A percentile compares a stretch with the other conserved stretches of the same genome.
phyloP scores from a whole-genome alignment of 2,888 invertebrate genomes.

The Pseudolycoriella hygida region DNA sequence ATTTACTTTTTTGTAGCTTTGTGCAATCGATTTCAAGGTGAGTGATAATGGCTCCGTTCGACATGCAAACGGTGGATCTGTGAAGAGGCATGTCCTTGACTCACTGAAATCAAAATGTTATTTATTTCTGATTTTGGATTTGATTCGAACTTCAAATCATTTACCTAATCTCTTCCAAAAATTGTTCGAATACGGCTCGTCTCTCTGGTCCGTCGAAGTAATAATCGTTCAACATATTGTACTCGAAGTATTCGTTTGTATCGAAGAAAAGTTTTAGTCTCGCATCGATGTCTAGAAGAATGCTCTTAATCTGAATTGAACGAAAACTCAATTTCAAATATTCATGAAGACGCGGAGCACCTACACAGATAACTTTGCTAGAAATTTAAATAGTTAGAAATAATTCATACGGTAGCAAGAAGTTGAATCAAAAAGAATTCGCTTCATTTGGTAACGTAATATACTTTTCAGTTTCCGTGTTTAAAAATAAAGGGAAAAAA shows the following conservation, averaged over 20 bases:
- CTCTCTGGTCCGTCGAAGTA: conserved; percentile 51
- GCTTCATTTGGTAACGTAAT: neutral
- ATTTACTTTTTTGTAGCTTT: conserved; percentile 35
- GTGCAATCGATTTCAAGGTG: conserved; percentile 43
- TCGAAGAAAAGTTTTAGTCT: conserved; percentile 48
- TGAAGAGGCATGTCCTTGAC: conserved; percentile 40
- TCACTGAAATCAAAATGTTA: conserved; percentile 20
- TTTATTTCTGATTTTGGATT: conserved; percentile 3
- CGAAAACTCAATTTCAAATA: conserved; percentile 25
- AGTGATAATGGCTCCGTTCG: conserved; percentile 63
- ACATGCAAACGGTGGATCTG: conserved; percentile 88
- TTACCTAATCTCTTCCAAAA: conserved; percentile 38
- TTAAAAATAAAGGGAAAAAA: no score
- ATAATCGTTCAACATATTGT: conserved; percentile 82
- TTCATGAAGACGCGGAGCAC: conserved; percentile 68
- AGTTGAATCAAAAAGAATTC: neutral
- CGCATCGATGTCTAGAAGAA: conserved; percentile 68
- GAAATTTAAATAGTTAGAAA: no score
- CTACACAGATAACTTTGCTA: conserved; percentile 67
- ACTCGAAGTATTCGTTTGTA: conserved; percentile 53
- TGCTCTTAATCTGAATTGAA: conserved; percentile 32
- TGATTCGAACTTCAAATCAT: conserved; percentile 11
- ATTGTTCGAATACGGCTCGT: conserved; percentile 37
- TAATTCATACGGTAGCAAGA: no score
- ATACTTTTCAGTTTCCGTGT: no score